Conservation (phyloP, 2,797 vertebrate species). For the Anguilla marmorata region DNA sequence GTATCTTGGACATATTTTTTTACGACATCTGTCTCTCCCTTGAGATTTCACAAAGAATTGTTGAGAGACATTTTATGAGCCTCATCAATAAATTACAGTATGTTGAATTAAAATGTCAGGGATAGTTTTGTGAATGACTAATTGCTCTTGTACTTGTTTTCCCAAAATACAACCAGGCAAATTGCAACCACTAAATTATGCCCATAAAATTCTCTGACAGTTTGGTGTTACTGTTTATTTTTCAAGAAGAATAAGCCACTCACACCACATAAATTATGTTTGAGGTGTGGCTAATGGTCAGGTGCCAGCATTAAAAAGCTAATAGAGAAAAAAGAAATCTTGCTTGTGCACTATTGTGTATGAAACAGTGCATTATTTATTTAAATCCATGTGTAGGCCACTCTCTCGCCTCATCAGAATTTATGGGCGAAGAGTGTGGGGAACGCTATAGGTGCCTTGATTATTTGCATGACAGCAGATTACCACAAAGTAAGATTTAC, state of each 20-base stretch:
- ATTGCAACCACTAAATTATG: conserved; percentile 7
- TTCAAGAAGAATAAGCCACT: background rate
- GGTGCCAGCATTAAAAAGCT: background rate
- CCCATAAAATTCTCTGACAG: background rate
- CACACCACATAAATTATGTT: background rate
- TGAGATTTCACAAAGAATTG: background rate
- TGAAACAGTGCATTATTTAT: background rate
- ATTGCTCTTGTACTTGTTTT: conserved; percentile 2
- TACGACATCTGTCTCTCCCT: background rate
- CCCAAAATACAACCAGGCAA: background rate
- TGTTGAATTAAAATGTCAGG: conserved; percentile 9
- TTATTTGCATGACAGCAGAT: conserved; percentile 9
- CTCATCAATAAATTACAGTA: background rate
- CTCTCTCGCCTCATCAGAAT: background rate
- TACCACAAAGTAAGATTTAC: background rate
- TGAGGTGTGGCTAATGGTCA: background rate
- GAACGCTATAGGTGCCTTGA: background rate
- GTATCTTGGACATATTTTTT: background rate
- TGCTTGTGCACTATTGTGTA: background rate
- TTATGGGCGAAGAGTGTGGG: background rate
- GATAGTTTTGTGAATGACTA: conserved; percentile 2
- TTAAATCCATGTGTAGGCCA: background rate
- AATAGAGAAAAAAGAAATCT: background rate
- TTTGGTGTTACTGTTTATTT: background rate
- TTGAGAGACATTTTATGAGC: background rate